A percentile compares a stretch with the other conserved stretches of the same genome.
Evolutionary conservation across 2,888 invertebrate species (phyloP).

Genomic region (Tenthredo notha): DNA sequence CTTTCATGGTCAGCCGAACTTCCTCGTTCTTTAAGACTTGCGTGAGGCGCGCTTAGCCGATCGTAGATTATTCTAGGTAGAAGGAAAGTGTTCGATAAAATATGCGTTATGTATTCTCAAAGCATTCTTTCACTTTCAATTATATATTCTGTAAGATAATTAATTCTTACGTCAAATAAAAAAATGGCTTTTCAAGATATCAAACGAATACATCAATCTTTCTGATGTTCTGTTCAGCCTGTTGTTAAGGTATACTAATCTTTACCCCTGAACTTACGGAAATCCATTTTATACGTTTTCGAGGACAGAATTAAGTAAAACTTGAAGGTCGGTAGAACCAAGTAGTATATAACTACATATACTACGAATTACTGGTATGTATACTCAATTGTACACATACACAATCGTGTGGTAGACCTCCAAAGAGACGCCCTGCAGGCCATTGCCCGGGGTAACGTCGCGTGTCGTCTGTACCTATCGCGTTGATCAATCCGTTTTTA

Average conservation of each 20-base stretch:
- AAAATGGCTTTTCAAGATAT: not conserved
- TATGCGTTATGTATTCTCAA: not conserved
- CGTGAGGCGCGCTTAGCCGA: not conserved
- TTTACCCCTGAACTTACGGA: not conserved
- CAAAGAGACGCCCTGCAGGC: constrained; percentile 24
- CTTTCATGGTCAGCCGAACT: not conserved
- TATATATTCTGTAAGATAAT: not conserved
- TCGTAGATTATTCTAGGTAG: not conserved
- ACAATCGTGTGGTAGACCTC: constrained; percentile 4
- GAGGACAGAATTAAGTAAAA: not conserved
- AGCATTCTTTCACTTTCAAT: not conserved
- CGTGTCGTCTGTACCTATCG: constrained; percentile 43
- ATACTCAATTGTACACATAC: not conserved
- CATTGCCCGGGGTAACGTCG: constrained; percentile 37
- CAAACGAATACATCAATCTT: constrained; percentile 3
- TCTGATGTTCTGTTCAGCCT: not conserved
- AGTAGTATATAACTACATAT: not conserved
- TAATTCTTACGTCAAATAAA: not conserved
- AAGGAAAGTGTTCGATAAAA: constrained; percentile 3
- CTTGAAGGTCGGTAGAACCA: not conserved
- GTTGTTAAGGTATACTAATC: not conserved
- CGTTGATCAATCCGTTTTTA: constrained; percentile 52
- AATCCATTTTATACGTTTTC: not conserved
- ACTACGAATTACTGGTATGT: not conserved
- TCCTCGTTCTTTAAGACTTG: not conserved